Evolutionary conservation across 2,113 vertebrate genomes (phyloP).

Genomic region (Uria aalge): DNA sequence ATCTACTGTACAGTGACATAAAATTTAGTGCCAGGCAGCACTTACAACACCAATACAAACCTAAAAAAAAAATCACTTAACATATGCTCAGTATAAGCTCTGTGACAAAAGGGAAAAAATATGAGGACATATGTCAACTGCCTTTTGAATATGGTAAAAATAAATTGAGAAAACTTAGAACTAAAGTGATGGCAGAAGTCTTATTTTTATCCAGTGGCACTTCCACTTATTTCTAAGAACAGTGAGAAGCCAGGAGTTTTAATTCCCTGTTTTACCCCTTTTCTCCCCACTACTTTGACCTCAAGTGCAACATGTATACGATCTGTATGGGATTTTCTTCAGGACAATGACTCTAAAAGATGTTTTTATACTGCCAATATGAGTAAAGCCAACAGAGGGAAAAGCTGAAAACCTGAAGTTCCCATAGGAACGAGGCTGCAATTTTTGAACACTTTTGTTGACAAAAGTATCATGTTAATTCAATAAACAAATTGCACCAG

Average conservation of each 20-base stretch:
- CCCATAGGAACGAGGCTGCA: background rate
- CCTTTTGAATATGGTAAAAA: background rate
- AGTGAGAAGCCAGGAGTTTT: background rate
- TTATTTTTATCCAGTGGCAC: background rate
- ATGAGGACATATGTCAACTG: background rate
- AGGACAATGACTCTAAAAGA: background rate
- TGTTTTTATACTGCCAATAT: background rate
- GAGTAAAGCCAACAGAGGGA: background rate
- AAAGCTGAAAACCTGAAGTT: background rate
- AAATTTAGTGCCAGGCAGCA: background rate
- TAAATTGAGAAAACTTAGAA: background rate
- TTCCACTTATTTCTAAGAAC: background rate
- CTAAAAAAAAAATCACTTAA: background rate
- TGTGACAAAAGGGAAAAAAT: background rate
- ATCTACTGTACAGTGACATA: background rate
- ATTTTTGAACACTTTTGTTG: background rate
- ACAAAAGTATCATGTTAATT: background rate
- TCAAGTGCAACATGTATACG: background rate
- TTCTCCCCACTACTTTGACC: background rate
- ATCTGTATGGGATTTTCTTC: background rate
- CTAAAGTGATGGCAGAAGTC: background rate
- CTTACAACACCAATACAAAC: background rate
- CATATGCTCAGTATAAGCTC: background rate
- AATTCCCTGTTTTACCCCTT: background rate
- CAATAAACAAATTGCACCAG: background rate